Percentiles rank a stretch among this genome's conserved stretches.
Evolutionary conservation across 2,888 invertebrate genomes (phyloP).

Genomic region (Poecilus cupreus): DNA sequence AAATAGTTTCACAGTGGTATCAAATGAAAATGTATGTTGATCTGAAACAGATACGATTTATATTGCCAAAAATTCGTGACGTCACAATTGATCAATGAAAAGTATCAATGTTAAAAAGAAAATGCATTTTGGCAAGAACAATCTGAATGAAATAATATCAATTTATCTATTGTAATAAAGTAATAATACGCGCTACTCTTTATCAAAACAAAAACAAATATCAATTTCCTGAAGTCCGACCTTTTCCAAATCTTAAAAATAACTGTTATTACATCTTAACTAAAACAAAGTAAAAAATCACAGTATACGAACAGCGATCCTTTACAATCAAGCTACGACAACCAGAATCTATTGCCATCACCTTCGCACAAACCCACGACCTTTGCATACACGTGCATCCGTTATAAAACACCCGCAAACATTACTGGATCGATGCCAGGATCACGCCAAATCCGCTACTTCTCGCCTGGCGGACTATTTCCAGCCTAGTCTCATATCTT

Average conservation of each 20-base stretch:
- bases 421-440: constrained; percentile 15
- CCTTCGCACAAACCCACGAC: constrained; percentile 25
- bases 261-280: constrained; percentile 29
- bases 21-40: background rate
- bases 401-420: constrained; percentile 19
- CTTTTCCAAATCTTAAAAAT: constrained; percentile 22
- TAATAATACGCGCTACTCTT: too few species aligned
- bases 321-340: constrained; percentile 33
- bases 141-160: too few species aligned
- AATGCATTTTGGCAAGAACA: background rate
- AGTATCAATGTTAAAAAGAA: background rate
- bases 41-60: background rate
- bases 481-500: constrained; percentile 39
- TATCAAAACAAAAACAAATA: background rate
- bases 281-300: constrained; percentile 25
- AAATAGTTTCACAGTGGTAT: background rate
- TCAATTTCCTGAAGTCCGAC: constrained; percentile 12
- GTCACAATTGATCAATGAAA: constrained; percentile 16
- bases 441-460: constrained; percentile 26
- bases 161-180: too few species aligned
- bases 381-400: constrained; percentile 43
- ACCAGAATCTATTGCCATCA: background rate
- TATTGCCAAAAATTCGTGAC: background rate
- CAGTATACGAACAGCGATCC: background rate
- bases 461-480: constrained; percentile 44